Percentiles rank a stretch among this genome's conserved stretches.
These are phyloP conservation scores for Seriola dumerili DNA, from an alignment of 2,113 vertebrate species.

Conservation along the genomic window DNA sequence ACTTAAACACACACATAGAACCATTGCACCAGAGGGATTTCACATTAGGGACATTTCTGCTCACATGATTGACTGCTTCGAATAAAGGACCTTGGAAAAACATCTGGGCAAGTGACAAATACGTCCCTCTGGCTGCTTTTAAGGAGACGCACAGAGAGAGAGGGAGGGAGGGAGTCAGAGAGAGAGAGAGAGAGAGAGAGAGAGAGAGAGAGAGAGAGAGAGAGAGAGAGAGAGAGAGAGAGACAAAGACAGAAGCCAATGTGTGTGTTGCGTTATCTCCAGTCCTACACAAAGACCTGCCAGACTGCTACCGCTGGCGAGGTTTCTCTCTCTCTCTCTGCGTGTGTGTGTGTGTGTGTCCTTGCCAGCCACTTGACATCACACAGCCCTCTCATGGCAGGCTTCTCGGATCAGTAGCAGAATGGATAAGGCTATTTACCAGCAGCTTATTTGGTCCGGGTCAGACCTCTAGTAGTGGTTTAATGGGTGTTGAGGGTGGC, in stretches of 20 bases:
- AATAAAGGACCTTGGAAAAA: conserved; percentile 82
- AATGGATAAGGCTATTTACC: conserved; percentile 79
- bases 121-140: conserved; percentile 66
- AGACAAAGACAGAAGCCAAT: neutral
- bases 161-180: neutral
- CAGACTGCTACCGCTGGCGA: conserved; percentile 52
- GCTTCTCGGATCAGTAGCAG: conserved; percentile 70
- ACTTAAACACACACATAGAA: conserved; percentile 24
- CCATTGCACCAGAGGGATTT: conserved; percentile 58
- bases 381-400: conserved; percentile 73
- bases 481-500: conserved; percentile 57
- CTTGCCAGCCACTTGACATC: conserved; percentile 77
- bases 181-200: conserved; percentile 6
- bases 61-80: conserved; percentile 76
- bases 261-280: conserved; percentile 56
- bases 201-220: conserved; percentile 6
- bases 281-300: conserved; percentile 68
- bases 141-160: conserved; percentile 53
- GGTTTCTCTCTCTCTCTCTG: conserved; percentile 24
- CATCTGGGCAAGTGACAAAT: conserved; percentile 81
- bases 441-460: conserved; percentile 73
- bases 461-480: conserved; percentile 68
- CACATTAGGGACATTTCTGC: conserved; percentile 73
- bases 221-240: neutral
- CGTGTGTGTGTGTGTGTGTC: conserved; percentile 54